Base-by-base conservation (phyloP, 2,888 invertebrate genomes). In the Aporophyla nigra region DNA sequence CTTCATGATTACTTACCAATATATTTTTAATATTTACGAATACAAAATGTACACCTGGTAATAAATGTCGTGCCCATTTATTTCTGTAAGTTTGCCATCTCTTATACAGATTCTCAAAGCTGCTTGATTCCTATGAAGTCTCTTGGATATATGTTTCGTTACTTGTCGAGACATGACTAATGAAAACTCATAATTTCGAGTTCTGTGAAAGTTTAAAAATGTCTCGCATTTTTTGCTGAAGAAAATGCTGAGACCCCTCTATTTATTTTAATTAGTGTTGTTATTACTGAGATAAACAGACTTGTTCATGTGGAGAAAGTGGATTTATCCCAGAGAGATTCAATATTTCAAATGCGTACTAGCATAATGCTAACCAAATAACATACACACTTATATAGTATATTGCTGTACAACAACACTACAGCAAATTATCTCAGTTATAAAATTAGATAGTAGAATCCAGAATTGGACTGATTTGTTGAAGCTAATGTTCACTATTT, bases 91-190 rank as follows among this genome's bases (percentile, higher is more conserved):
- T 24, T 56, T 9, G 6, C 5, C 14, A 74, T 49, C 46, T 49
- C 56, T 76, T 59, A 67, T 71, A 69, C 49, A 77, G 58, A 73
- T 63, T 76, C 62, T 54, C 49, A 58, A 71, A 77, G 71, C 65
- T 67, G 43, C 19, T 77, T 87, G 58, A 82, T 81, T 74, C 59
- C 71, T 75, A 49, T 53, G 40, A 74, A 73, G 71, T 73, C 65
- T 16, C 46, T 74, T 67, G 43, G 24, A 67, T 59, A 71, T 70
- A 78, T 68, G 63, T 72, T 83, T 58, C 40, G n/a, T 67, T 86
- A 49, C 63, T 59, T 67, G 62, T 70, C 58, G 68, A 71, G 58
- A 82, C 56, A 74, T 72, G 49, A 58, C 56, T 76, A 51, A 80
- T 76, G 74, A 73, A 59, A 80, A 73, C 27, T 46, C 58, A 24